Evolutionary conservation across 1,140 invertebrate species (phyloP).

Genomic region (Bombus affinis): DNA sequence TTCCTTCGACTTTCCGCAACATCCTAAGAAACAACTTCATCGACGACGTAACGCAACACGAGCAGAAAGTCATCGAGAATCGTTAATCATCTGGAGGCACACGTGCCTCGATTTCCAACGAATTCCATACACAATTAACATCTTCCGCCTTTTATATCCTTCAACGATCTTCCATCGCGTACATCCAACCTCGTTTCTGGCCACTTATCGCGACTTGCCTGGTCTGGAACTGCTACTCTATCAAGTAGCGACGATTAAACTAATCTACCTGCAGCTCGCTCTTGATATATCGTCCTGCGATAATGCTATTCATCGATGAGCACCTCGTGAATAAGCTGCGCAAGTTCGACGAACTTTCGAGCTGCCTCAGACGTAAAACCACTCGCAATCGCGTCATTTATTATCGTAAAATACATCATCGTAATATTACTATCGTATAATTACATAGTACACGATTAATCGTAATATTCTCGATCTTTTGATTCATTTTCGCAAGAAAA

Average conservation of each 20-base stretch:
- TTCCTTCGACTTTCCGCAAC: background rate
- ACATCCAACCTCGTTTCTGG: too few species aligned
- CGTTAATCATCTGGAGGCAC: background rate
- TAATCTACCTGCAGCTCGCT: constrained; percentile 28
- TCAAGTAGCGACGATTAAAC: constrained; percentile 51
- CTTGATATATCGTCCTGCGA: constrained; percentile 32
- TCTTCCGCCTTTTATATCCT: background rate
- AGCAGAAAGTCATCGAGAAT: background rate
- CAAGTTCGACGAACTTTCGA: background rate
- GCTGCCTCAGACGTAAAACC: background rate
- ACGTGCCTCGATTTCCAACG: background rate
- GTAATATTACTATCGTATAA: too few species aligned
- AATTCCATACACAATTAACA: constrained; percentile 16
- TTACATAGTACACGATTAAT: background rate
- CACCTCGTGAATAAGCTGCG: constrained; percentile 37
- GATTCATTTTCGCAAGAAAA: background rate
- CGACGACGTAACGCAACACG: background rate
- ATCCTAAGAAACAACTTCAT: background rate
- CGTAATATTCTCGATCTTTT: background rate
- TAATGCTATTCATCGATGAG: constrained; percentile 46
- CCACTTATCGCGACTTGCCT: background rate
- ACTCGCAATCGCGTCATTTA: background rate
- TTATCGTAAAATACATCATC: background rate
- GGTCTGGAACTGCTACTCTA: background rate
- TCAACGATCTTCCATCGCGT: background rate